phyloP scores from a whole-genome alignment of 1,140 invertebrate species.

The Lordiphosa collinella region DNA sequence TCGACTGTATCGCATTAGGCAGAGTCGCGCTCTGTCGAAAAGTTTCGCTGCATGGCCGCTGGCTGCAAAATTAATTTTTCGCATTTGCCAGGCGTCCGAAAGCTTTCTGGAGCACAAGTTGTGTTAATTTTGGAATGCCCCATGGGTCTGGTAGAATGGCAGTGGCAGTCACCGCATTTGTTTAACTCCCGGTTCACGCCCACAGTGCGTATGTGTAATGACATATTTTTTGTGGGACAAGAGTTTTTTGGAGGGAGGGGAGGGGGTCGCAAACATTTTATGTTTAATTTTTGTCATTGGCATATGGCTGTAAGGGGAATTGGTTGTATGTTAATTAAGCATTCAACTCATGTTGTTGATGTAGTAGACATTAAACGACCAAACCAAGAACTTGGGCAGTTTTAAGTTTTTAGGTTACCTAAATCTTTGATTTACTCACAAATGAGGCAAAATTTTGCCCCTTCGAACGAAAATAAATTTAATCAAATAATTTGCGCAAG shows the following conservation, averaged over 20 bases:
- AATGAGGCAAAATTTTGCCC: too few relatives aligned
- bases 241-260: constrained; percentile 1
- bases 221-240: constrained; percentile 23
- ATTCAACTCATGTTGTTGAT: too few relatives aligned
- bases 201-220: constrained; percentile 49
- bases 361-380: too few relatives aligned
- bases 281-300: too few relatives aligned
- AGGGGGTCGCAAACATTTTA: too few relatives aligned
- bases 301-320: too few relatives aligned
- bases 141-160: background rate
- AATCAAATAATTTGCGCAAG: too few relatives aligned
- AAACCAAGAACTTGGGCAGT: too few relatives aligned
- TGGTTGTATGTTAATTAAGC: too few relatives aligned
- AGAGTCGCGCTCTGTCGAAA: constrained; percentile 32
- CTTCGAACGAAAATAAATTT: too few relatives aligned
- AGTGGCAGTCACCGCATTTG: constrained; percentile 16
- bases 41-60: constrained; percentile 36
- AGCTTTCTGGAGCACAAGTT: constrained; percentile 16
- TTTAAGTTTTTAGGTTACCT: too few relatives aligned
- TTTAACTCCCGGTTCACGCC: constrained; percentile 28
- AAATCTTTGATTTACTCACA: too few relatives aligned
- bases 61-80: constrained; percentile 55
- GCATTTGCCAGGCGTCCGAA: constrained; percentile 20
- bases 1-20: constrained; percentile 26
- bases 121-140: constrained; percentile 24